phyloP scores from a whole-genome alignment of 1,140 invertebrate species.

The Drosophila micromelanica region DNA sequence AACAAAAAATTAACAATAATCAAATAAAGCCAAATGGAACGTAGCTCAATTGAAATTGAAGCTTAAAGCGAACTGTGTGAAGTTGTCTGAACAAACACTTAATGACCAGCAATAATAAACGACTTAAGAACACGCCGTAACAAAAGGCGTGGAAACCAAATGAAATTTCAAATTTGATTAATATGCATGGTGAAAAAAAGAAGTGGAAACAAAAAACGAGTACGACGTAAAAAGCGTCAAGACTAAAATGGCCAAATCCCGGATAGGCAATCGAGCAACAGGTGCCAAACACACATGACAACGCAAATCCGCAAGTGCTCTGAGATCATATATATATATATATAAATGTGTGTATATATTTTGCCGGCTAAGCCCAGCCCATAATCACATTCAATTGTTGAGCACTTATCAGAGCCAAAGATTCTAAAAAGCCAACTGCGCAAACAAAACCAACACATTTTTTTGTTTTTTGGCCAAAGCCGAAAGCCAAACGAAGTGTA shows the following conservation, averaged over 20 bases:
- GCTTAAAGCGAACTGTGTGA: slow-evolving; percentile 12
- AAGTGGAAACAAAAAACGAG: not conserved
- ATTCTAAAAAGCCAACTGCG: no score
- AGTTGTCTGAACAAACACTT: slow-evolving; percentile 16
- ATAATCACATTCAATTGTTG: slow-evolving; percentile 5
- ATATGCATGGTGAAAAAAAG: slow-evolving; percentile 10
- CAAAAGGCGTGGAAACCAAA: slow-evolving; percentile 1
- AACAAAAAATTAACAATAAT: not conserved
- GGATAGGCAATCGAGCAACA: slow-evolving; percentile 21
- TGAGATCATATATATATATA: slow-evolving; percentile 10
- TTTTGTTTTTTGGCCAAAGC: slow-evolving; percentile 9
- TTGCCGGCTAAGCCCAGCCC: not conserved
- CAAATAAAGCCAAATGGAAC: slow-evolving; percentile 8
- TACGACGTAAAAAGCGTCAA: slow-evolving; percentile 29
- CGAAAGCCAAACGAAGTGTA: slow-evolving; percentile 44
- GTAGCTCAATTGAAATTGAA: slow-evolving; percentile 31
- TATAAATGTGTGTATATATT: not conserved
- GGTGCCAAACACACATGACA: slow-evolving; percentile 15
- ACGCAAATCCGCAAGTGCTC: slow-evolving; percentile 5
- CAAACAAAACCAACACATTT: not conserved
- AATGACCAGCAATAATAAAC: slow-evolving; percentile 37
- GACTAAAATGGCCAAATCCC: slow-evolving; percentile 26
- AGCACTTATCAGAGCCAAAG: slow-evolving; percentile 12
- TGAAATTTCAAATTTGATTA: slow-evolving; percentile 10
- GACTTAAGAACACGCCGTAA: slow-evolving; percentile 30